A percentile compares a stretch with the other conserved stretches of the same genome.
Evolutionary conservation across 2,113 vertebrate species (phyloP).

Genomic region (Machaerirhynchus nigripectus): DNA sequence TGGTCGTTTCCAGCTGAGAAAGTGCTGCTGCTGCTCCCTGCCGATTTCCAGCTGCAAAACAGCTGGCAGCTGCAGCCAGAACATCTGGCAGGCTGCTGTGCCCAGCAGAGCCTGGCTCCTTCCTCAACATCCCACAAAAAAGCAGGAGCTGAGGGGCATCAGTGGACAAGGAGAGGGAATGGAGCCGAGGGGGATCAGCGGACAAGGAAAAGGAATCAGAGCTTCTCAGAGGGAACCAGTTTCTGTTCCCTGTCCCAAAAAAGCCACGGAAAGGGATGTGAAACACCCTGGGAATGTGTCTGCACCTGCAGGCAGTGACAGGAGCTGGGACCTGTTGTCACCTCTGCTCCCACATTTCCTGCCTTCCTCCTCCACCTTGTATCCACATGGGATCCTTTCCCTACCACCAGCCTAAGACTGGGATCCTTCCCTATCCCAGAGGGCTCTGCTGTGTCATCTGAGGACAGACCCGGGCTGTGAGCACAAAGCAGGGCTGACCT

Average conservation of each 20-base stretch:
- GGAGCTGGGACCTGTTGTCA: neutral
- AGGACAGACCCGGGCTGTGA: neutral
- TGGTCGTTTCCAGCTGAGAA: neutral
- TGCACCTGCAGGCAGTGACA: accelerated
- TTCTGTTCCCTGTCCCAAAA: neutral
- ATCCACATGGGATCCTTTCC: neutral
- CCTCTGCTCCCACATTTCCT: neutral
- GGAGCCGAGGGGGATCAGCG: neutral
- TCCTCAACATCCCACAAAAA: neutral
- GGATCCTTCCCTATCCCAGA: neutral
- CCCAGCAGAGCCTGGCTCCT: neutral
- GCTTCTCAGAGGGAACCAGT: neutral
- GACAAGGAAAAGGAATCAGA: neutral
- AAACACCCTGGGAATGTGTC: neutral
- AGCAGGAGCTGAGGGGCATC: neutral
- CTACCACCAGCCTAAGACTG: neutral
- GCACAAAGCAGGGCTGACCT: neutral
- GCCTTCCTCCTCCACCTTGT: neutral
- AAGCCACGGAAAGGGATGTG: neutral
- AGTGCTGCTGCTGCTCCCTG: neutral
- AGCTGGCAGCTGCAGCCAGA: neutral
- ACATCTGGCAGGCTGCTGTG: neutral
- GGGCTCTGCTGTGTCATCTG: neutral
- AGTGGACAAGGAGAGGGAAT: neutral
- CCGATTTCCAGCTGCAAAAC: neutral